Conservation (phyloP, 2,797 vertebrate species). For the Agapornis canus region DNA sequence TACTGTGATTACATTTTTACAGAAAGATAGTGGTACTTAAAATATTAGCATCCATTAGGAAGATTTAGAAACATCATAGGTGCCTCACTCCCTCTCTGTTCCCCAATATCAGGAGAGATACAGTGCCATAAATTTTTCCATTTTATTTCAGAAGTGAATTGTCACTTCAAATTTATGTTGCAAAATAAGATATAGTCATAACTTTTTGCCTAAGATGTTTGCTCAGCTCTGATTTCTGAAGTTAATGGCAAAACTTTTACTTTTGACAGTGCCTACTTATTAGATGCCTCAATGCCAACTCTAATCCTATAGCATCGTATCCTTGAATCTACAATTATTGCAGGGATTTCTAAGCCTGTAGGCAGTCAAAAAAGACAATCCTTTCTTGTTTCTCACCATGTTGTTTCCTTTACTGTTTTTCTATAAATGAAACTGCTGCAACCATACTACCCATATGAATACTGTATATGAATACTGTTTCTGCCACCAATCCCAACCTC, state of each 20-base stretch:
- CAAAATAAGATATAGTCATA: neutral
- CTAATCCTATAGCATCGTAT: neutral
- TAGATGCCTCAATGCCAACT: neutral
- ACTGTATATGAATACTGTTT: neutral
- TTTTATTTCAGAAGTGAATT: neutral
- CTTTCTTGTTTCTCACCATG: neutral
- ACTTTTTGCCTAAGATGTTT: neutral
- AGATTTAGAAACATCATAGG: neutral
- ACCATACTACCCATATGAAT: neutral
- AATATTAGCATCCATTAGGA: neutral
- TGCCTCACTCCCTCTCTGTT: neutral
- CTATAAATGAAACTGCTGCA: neutral
- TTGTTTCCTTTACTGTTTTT: neutral
- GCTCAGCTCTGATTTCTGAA: neutral
- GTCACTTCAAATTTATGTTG: neutral
- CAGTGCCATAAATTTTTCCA: neutral
- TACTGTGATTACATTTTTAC: neutral
- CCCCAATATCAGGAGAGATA: fast-evolving
- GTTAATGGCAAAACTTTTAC: neutral
- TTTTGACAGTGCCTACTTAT: neutral
- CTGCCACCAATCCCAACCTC: neutral
- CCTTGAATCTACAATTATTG: neutral
- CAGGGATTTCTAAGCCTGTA: neutral
- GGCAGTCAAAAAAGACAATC: neutral
- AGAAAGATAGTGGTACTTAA: neutral